Percentiles rank a stretch among this genome's conserved stretches.
phyloP scores from a whole-genome alignment of 2,888 invertebrate genomes.

The Diogma glabrata region DNA sequence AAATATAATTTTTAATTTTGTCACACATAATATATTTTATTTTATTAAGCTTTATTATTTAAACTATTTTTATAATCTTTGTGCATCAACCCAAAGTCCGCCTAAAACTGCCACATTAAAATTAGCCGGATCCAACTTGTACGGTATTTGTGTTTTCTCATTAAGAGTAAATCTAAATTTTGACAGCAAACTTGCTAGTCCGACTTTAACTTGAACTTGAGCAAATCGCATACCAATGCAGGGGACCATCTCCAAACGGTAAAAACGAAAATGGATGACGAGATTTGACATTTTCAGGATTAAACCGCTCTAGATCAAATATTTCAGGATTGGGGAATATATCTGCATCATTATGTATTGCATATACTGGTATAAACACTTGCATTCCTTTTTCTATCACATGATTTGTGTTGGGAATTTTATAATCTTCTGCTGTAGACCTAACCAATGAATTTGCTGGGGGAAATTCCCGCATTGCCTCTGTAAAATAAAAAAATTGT shows the following conservation, averaged over 20 bases:
- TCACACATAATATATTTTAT: too few relatives aligned
- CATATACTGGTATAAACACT: slow-evolving; percentile 41
- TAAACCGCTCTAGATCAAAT: slow-evolving; percentile 46
- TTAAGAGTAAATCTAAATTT: slow-evolving; percentile 19
- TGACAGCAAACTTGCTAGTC: slow-evolving; percentile 10
- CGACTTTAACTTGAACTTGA: slow-evolving; percentile 11
- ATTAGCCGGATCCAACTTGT: slow-evolving; percentile 7
- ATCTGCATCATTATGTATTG: slow-evolving; percentile 47
- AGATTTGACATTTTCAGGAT: slow-evolving; percentile 38
- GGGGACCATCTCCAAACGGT: slow-evolving; percentile 19
- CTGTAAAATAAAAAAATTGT: slow-evolving; percentile 7
- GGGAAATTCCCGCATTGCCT: slow-evolving; percentile 5
- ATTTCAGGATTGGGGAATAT: slow-evolving; percentile 45
- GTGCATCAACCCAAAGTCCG: slow-evolving; percentile 14
- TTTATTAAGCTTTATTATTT: too few relatives aligned
- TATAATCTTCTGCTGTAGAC: neutral
- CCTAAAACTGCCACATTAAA: neutral
- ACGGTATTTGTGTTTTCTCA: slow-evolving; percentile 16
- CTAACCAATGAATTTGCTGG: neutral
- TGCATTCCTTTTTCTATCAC: slow-evolving; percentile 42
- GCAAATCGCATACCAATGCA: slow-evolving; percentile 21
- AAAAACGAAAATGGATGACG: slow-evolving; percentile 26
- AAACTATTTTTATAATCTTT: slow-evolving; percentile 33
- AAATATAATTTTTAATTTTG: too few relatives aligned
- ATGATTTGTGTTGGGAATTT: slow-evolving; percentile 26